These are phyloP conservation scores for Pantala flavescens DNA, from an alignment of 1,140 invertebrate species.

Conservation along the genomic window DNA sequence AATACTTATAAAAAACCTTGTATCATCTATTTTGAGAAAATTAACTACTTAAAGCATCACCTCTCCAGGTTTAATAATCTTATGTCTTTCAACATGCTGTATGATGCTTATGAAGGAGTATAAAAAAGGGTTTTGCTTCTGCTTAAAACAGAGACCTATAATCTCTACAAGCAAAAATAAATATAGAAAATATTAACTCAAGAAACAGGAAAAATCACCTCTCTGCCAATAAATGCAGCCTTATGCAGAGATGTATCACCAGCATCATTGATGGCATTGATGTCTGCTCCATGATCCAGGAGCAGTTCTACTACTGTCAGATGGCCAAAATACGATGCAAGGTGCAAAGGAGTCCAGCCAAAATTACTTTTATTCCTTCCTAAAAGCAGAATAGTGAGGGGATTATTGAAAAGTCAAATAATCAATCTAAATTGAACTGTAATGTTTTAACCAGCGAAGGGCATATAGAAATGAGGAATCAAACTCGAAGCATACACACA, in stretches of 20 bases:
- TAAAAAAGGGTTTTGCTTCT: too few species aligned
- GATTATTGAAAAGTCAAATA: neutral
- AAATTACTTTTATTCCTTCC: slow-evolving; percentile 39
- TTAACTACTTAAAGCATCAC: too few species aligned
- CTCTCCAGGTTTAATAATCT: too few species aligned
- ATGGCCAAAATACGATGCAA: slow-evolving; percentile 50
- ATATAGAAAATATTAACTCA: too few species aligned
- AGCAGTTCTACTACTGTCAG: slow-evolving; percentile 42
- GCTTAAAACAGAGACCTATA: too few species aligned
- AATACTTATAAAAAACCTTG: too few species aligned
- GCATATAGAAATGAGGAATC: too few species aligned
- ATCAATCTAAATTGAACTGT: neutral
- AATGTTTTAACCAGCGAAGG: neutral
- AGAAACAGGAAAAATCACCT: slow-evolving; percentile 30
- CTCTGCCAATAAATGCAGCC: slow-evolving; percentile 45
- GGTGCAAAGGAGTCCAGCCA: slow-evolving; percentile 53
- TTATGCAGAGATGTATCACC: slow-evolving; percentile 52
- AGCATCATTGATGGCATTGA: slow-evolving; percentile 53
- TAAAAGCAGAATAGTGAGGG: slow-evolving; percentile 21
- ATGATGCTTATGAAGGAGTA: too few species aligned
- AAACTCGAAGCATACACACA: too few species aligned
- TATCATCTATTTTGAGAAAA: too few species aligned
- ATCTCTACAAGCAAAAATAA: too few species aligned
- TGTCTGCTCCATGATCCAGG: slow-evolving; percentile 42
- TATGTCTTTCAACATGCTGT: too few species aligned